Percentiles rank a stretch among this genome's conserved stretches.
Evolutionary conservation across 2,113 vertebrate species (phyloP).

Genomic region (Halichoerus grypus): DNA sequence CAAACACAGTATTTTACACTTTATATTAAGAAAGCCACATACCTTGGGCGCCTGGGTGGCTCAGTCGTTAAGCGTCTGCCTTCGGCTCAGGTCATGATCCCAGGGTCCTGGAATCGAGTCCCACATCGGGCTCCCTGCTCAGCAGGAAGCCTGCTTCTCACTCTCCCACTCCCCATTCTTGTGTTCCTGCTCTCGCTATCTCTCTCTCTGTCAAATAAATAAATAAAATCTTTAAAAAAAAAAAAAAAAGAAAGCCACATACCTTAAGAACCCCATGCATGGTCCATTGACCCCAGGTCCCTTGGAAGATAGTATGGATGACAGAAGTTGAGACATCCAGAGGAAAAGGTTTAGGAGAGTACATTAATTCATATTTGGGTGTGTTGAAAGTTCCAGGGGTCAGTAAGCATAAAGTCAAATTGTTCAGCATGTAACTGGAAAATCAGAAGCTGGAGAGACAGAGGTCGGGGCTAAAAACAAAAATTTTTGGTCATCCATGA

Average conservation of each 20-base stretch:
- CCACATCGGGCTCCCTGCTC: too few species aligned
- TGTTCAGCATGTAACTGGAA: neutral
- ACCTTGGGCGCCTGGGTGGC: neutral
- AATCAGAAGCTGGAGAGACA: neutral
- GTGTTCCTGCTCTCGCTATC: too few species aligned
- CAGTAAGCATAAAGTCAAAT: neutral
- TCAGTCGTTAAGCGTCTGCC: too few species aligned
- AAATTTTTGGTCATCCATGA: neutral
- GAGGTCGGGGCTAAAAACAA: neutral
- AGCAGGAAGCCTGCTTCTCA: too few species aligned
- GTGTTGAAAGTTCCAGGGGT: neutral
- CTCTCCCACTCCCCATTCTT: too few species aligned
- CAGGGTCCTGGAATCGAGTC: too few species aligned
- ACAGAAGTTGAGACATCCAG: neutral
- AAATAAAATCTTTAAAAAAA: too few species aligned
- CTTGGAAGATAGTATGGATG: neutral
- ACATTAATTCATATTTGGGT: neutral
- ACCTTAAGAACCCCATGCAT: neutral
- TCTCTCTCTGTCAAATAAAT: too few species aligned
- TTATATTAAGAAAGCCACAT: neutral
- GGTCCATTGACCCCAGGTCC: accelerated
- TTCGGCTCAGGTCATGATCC: too few species aligned
- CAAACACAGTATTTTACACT: neutral
- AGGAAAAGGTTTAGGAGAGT: neutral
- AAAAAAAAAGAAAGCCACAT: neutral